These are phyloP conservation scores for Alsophila aescularia DNA, from an alignment of 2,888 invertebrate genomes.

Conservation along the genomic window DNA sequence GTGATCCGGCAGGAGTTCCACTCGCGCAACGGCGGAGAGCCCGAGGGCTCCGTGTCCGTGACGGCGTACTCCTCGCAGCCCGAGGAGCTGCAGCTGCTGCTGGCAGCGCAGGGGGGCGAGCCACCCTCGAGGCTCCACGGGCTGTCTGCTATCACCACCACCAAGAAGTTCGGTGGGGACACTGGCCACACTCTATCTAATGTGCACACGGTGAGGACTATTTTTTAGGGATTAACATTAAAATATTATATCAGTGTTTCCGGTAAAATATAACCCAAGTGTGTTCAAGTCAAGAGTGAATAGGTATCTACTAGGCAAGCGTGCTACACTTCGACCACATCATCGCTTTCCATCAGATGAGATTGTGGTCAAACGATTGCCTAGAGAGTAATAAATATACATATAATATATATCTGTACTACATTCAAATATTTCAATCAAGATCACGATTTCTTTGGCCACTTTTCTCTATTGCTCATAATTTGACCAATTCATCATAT, in stretches of 20 bases:
- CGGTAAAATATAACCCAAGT: no score
- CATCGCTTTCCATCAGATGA: no score
- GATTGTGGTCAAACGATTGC: no score
- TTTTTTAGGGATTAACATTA: not conserved
- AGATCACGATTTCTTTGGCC: no score
- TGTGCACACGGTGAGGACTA: conserved; percentile 64
- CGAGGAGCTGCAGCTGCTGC: conserved; percentile 76
- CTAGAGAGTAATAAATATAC: no score
- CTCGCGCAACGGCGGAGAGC: conserved; percentile 88
- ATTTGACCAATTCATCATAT: no score
- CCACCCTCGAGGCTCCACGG: conserved; percentile 73
- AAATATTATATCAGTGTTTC: not conserved
- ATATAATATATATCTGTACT: no score
- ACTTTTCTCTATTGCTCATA: no score
- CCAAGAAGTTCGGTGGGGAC: conserved; percentile 75
- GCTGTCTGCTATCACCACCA: conserved; percentile 77
- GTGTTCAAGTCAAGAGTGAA: no score
- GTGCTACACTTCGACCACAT: no score
- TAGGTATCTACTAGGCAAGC: no score
- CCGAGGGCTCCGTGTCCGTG: conserved; percentile 87
- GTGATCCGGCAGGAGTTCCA: conserved; percentile 88
- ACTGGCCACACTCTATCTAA: conserved; percentile 67
- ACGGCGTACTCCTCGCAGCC: conserved; percentile 89
- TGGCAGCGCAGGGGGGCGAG: conserved; percentile 63
- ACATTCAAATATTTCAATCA: no score